Base-by-base conservation (phyloP, 2,888 invertebrate genomes). In the Deilephila porcellus region DNA sequence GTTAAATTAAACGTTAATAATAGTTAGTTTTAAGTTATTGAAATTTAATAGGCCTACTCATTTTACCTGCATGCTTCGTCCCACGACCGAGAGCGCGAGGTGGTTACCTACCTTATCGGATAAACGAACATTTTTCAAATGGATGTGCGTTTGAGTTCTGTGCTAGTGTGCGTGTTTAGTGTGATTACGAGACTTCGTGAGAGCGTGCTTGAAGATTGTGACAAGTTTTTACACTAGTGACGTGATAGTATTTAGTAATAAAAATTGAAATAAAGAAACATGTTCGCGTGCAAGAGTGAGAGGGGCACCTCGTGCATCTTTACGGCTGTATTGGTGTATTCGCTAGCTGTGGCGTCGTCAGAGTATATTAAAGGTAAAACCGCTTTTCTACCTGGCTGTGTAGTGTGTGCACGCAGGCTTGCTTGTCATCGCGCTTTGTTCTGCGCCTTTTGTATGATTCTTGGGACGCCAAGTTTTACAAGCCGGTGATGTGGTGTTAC, bases 71-170 rank as follows among this genome's bases (percentile, higher is more conserved):
- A 92, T 91, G 91, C 88, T 86, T 91, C 90, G 91, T 90, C 93
- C 91, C 92, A 91, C 93, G 92, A 90, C 86, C 88, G 90, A 52
- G 67, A n/a, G 4, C 67, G 67, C 88, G 86, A 88, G 90, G 91
- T 92, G 91, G 92, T 91, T 91, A 90, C 89, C 90, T 89, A 85
- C 88, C 86, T 90, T 92, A 91, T 93, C 90, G 93, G 92, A 93
- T 92, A 93, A 93, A 93, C 93, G 93, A 90, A 94, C 91, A 92
- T 91, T 93, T 93, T 94, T 93, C 92, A 93, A 94, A 94, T 94
- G 93, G 92, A 93, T 93, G 93, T 93, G 93, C 90, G 91, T 92
- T 92, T 89, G 84, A 89, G 88, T 90, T 87, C 82, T 90, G 94
- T 92, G 93, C 91, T 91, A 91, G 93, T 93, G 94, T 92, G 90